Evolutionary conservation across 2,113 vertebrate species (phyloP).

Genomic region (Ictalurus furcatus): DNA sequence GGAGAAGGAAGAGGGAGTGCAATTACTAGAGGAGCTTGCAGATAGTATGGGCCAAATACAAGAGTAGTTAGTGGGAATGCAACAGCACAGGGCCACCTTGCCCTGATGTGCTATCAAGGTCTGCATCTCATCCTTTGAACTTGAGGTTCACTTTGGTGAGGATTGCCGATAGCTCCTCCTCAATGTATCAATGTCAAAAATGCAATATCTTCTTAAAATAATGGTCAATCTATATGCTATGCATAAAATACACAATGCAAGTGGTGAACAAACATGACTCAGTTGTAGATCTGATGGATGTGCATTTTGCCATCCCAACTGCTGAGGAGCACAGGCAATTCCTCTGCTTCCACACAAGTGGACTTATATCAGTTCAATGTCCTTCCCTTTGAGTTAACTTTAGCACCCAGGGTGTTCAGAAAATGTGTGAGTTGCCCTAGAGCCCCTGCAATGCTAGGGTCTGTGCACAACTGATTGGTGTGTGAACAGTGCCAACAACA

Average conservation of each 20-base stretch:
- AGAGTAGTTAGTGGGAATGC: not conserved
- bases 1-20: not conserved
- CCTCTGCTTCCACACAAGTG: not conserved
- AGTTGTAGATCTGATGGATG: not conserved
- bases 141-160: not conserved
- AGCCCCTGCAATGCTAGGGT: not conserved
- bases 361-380: not conserved
- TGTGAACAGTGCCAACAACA: not conserved
- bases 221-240: not conserved
- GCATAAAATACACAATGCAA: not conserved
- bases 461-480: not conserved
- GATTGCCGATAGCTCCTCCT: not conserved
- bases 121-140: not conserved
- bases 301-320: not conserved
- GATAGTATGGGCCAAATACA: not conserved
- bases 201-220: not conserved
- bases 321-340: not conserved
- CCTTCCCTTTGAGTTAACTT: not conserved
- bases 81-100: not conserved
- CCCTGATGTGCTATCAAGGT: not conserved
- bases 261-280: not conserved
- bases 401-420: not conserved
- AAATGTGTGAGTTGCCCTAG: not conserved
- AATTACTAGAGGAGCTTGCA: not conserved
- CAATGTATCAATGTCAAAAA: not conserved